These are phyloP conservation scores for Neria commutata DNA, from an alignment of 2,888 invertebrate genomes.

Conservation along the genomic window DNA sequence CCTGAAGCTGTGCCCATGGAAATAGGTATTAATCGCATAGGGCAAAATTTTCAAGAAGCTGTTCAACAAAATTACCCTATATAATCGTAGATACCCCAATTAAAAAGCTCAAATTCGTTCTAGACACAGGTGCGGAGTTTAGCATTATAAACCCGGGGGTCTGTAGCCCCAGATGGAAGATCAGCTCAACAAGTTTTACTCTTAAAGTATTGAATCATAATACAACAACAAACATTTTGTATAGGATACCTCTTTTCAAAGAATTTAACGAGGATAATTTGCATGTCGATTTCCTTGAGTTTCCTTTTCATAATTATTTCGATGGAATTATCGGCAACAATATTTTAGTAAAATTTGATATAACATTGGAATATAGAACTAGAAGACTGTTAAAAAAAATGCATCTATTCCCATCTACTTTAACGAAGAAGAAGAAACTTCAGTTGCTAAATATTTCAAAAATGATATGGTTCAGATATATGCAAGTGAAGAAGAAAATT, in stretches of 20 bases:
- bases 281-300: not conserved
- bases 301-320: not conserved
- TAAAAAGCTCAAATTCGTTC: conserved; percentile 19
- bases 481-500: not conserved
- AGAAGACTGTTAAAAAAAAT: not conserved
- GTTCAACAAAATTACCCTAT: conserved; percentile 5
- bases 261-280: not conserved
- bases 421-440: not conserved
- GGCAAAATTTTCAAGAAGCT: conserved; percentile 9
- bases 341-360: not conserved
- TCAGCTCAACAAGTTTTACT: conserved; percentile 3
- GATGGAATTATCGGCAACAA: conserved; percentile 1
- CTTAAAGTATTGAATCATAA: conserved; percentile 15
- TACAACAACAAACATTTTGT: conserved; percentile 10
- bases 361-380: not conserved
- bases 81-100: conserved; percentile 14
- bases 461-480: not conserved
- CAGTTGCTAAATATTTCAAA: not conserved
- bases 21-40: no score
- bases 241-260: conserved; percentile 12
- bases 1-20: not conserved
- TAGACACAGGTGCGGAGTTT: conserved; percentile 19
- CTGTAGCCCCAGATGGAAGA: conserved; percentile 11
- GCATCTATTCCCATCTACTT: conserved; percentile 1
- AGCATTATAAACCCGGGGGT: conserved; percentile 13